phyloP scores from a whole-genome alignment of 2,888 invertebrate species.

The Lacanobia oleracea region DNA sequence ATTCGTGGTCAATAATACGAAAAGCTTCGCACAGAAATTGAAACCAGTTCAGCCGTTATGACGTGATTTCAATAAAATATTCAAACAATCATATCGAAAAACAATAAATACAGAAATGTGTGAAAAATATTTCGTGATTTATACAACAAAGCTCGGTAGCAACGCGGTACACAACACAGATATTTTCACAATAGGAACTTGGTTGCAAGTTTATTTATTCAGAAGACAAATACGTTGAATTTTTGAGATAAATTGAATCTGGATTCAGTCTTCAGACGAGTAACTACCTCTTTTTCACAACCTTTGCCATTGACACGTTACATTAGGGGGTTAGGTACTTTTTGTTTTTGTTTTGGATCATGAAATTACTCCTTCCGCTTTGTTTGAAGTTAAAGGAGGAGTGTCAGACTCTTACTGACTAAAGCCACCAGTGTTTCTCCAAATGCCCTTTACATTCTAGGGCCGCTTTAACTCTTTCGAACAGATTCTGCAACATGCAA shows the following conservation, averaged over 20 bases:
- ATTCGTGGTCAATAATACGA: background rate
- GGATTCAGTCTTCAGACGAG: background rate
- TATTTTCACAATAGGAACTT: background rate
- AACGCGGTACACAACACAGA: background rate
- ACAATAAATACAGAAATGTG: constrained; percentile 8
- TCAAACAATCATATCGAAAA: constrained; percentile 12
- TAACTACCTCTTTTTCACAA: no score
- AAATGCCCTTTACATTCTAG: no score
- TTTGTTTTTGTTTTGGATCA: no score
- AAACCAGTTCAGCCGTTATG: constrained; percentile 4
- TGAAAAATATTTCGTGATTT: background rate
- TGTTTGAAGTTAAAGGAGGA: no score
- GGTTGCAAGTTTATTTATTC: constrained; percentile 20
- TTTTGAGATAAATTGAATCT: constrained; percentile 2
- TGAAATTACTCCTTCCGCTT: no score
- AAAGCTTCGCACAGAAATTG: background rate
- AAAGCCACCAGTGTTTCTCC: no score
- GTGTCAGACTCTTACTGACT: no score
- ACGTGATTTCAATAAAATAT: constrained; percentile 10
- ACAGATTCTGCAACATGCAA: no score
- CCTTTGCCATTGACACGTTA: no score
- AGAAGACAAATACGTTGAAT: background rate
- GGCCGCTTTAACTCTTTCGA: no score
- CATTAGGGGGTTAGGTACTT: no score
- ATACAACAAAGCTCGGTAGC: background rate